A percentile compares a stretch with the other conserved stretches of the same genome.
Evolutionary conservation across 2,888 invertebrate genomes (phyloP).

Genomic region (Peribatodes rhomboidaria): DNA sequence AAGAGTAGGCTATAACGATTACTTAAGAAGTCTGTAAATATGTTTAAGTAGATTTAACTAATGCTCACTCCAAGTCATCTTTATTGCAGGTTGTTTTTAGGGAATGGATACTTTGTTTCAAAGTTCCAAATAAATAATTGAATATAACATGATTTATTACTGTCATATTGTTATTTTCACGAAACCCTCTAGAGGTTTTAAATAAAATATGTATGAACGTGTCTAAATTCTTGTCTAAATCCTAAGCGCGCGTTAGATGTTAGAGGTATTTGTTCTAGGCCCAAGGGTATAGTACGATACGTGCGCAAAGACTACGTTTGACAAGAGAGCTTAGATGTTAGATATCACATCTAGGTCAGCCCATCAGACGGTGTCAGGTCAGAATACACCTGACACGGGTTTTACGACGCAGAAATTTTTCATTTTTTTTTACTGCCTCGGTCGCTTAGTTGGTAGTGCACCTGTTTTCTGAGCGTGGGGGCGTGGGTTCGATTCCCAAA

Average conservation of each 20-base stretch:
- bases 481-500: too few relatives aligned
- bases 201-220: background rate
- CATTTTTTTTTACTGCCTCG: too few relatives aligned
- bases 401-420: too few relatives aligned
- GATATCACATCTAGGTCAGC: constrained; percentile 31
- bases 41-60: too few relatives aligned
- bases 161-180: background rate
- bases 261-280: constrained; percentile 18
- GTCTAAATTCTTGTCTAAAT: constrained; percentile 11
- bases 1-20: too few relatives aligned
- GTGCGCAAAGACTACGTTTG: constrained; percentile 20
- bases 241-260: constrained; percentile 6
- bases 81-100: too few relatives aligned
- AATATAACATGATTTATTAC: background rate
- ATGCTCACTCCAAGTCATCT: too few relatives aligned
- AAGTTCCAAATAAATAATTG: too few relatives aligned
- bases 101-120: too few relatives aligned
- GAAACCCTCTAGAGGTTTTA: background rate
- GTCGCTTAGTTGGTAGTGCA: too few relatives aligned
- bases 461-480: too few relatives aligned
- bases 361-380: constrained; percentile 6
- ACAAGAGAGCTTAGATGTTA: constrained; percentile 23
- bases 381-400: constrained; percentile 16
- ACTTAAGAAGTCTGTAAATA: too few relatives aligned
- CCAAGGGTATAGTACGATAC: constrained; percentile 25